Conservation (phyloP, 2,888 invertebrate genomes). For the Lottia gigantea region DNA sequence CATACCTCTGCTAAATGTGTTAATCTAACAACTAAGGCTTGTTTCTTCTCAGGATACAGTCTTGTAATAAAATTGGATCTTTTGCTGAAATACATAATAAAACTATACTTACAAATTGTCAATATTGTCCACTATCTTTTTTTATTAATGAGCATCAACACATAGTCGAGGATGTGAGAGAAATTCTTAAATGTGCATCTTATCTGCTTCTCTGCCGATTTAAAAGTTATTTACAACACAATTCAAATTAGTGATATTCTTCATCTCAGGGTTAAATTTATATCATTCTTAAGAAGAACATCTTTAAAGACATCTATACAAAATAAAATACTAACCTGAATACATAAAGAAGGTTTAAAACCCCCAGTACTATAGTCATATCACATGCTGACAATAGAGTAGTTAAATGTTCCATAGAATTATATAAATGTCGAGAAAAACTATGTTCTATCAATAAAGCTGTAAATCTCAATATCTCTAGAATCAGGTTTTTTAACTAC, state of each 20-base stretch:
- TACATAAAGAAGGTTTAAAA: conserved; percentile 86
- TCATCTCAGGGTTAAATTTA: too few species aligned
- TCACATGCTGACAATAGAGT: conserved; percentile 82
- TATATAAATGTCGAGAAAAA: conserved; percentile 86
- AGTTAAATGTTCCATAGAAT: conserved; percentile 86
- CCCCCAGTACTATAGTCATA: conserved; percentile 85
- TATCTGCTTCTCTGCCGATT: too few species aligned
- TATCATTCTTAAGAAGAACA: too few species aligned
- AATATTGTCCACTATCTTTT: too few species aligned
- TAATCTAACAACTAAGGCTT: conserved; percentile 78
- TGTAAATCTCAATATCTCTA: conserved; percentile 84
- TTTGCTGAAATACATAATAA: conserved; percentile 73
- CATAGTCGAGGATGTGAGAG: too few species aligned
- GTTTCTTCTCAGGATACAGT: conserved; percentile 77
- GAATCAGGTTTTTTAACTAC: conserved; percentile 78
- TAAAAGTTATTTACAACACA: too few species aligned
- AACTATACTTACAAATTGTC: not conserved
- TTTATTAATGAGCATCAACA: too few species aligned
- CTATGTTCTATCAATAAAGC: conserved; percentile 87
- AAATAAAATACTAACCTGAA: conserved; percentile 70
- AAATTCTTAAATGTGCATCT: too few species aligned
- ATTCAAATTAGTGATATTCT: too few species aligned
- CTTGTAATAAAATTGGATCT: conserved; percentile 87
- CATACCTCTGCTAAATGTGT: conserved; percentile 83
- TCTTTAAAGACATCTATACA: too few species aligned